Conservation (phyloP, 2,797 vertebrate species). For the Tapera naevia region DNA sequence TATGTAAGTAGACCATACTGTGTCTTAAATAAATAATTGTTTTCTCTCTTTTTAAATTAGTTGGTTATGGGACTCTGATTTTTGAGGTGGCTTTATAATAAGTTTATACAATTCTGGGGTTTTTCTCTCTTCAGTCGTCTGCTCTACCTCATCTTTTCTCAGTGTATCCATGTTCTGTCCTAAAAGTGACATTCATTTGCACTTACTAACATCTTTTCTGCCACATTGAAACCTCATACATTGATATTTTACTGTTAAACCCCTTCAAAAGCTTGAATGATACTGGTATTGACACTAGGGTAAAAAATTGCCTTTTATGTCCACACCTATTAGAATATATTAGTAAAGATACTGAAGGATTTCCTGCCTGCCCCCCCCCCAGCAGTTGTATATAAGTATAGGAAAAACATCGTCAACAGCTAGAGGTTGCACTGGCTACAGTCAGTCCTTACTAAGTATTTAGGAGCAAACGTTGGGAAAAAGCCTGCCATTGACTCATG, state of each 20-base stretch:
- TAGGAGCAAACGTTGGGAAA: slow-evolving; percentile 3
- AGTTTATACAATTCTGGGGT: background rate
- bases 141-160: slow-evolving; percentile 60
- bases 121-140: slow-evolving; percentile 44
- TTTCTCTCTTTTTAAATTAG: slow-evolving; percentile 74
- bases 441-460: background rate
- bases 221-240: slow-evolving; percentile 28
- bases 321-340: background rate
- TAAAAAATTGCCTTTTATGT: background rate
- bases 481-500: background rate
- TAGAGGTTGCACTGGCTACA: background rate
- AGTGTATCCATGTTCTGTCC: slow-evolving; percentile 67
- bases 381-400: background rate
- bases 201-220: slow-evolving; percentile 69
- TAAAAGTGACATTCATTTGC: slow-evolving; percentile 65
- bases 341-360: background rate
- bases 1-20: slow-evolving; percentile 77
- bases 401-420: background rate
- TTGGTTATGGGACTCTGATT: slow-evolving; percentile 72
- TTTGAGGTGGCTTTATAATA: slow-evolving; percentile 57
- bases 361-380: background rate
- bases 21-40: slow-evolving; percentile 77
- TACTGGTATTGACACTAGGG: slow-evolving; percentile 6
- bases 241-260: slow-evolving; percentile 4
- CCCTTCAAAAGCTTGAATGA: background rate